A percentile compares a stretch with the other conserved stretches of the same genome.
phyloP scores from a whole-genome alignment of 2,888 invertebrate genomes.

The Pedicia rivosa region DNA sequence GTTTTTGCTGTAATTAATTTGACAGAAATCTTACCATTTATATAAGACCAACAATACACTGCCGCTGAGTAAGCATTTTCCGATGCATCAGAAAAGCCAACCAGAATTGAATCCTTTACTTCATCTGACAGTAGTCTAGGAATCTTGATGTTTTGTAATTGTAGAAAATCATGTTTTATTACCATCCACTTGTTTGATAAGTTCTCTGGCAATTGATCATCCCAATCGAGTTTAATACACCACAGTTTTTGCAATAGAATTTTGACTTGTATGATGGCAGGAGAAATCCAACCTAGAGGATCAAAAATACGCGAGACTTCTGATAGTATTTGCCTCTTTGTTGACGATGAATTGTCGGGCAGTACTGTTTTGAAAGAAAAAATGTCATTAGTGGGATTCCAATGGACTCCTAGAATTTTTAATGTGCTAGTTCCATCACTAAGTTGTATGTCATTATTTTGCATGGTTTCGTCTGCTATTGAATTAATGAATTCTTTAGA shows the following conservation, averaged over 20 bases:
- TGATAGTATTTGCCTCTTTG: constrained; percentile 8
- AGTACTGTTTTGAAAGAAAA: constrained; percentile 6
- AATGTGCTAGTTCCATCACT: background rate
- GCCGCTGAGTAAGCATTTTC: background rate
- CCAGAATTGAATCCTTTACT: too few relatives aligned
- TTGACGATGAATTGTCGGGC: constrained; percentile 3
- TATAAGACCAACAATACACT: too few relatives aligned
- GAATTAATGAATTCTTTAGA: constrained; percentile 2
- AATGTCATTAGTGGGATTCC: constrained; percentile 5
- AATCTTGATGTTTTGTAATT: constrained; percentile 3
- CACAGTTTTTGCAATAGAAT: constrained; percentile 4
- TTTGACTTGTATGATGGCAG: constrained; percentile 8
- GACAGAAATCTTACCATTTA: too few relatives aligned
- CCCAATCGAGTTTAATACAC: too few relatives aligned
- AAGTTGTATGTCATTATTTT: too few relatives aligned
- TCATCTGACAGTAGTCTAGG: too few relatives aligned
- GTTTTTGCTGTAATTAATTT: too few relatives aligned
- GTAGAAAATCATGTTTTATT: background rate
- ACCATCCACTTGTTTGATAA: background rate
- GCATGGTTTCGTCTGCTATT: background rate
- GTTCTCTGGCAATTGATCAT: background rate
- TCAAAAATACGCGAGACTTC: constrained; percentile 10
- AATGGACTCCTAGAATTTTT: constrained; percentile 4
- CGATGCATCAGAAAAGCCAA: too few relatives aligned
- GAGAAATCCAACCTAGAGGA: constrained; percentile 8